Evolutionary conservation across 2,797 vertebrate genomes (phyloP).

Genomic region (Loris lydekkerianus): DNA sequence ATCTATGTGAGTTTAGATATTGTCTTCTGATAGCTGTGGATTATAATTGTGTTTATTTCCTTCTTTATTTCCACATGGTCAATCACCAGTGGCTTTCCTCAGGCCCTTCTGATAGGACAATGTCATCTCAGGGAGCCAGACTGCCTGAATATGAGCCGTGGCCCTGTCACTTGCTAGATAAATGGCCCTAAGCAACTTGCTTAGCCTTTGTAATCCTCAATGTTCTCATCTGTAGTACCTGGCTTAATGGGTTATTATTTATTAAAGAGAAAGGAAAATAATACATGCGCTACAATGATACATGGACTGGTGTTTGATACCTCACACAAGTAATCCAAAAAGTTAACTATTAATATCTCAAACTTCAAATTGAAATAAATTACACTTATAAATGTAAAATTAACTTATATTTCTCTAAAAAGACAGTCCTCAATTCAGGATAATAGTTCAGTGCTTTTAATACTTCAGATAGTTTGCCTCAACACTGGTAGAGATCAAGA

Average conservation of each 20-base stretch:
- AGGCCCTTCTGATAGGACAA: neutral
- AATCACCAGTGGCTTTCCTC: neutral
- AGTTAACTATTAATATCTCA: neutral
- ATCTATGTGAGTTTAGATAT: neutral
- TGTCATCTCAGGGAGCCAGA: neutral
- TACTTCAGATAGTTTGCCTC: neutral
- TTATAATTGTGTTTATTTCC: neutral
- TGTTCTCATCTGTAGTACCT: neutral
- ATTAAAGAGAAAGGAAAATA: neutral
- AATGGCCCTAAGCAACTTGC: neutral
- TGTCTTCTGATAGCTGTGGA: neutral
- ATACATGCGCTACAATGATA: neutral
- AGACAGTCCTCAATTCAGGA: neutral
- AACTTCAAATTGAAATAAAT: neutral
- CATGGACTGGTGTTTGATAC: neutral
- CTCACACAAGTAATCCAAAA: neutral
- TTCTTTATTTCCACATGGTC: neutral
- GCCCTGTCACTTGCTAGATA: neutral
- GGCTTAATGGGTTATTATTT: neutral
- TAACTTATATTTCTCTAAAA: neutral
- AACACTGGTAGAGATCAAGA: neutral
- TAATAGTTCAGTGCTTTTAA: neutral
- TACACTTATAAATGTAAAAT: constrained; percentile 30
- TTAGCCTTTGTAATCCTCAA: neutral
- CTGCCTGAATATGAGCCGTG: neutral